Evolutionary conservation across 2,888 invertebrate genomes (phyloP).

Genomic region (Ochlodes sylvanus): DNA sequence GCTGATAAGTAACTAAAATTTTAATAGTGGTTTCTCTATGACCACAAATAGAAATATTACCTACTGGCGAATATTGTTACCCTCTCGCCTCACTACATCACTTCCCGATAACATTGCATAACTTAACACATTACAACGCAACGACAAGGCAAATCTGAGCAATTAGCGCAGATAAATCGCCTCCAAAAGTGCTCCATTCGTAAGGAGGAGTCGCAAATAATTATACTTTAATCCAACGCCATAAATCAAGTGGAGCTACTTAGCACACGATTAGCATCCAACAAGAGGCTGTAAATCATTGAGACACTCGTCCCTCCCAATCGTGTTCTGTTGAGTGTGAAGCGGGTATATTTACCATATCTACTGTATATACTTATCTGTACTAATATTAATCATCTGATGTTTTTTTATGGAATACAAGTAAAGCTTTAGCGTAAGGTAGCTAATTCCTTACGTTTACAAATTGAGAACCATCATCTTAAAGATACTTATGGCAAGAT

Average conservation of each 20-base stretch:
- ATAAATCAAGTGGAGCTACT: constrained; percentile 56
- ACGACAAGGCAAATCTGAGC: constrained; percentile 18
- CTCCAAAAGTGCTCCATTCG: constrained; percentile 21
- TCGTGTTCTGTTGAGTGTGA: constrained; percentile 43
- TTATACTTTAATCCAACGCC: constrained; percentile 59
- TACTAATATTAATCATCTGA: too few relatives aligned
- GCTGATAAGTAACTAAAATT: too few relatives aligned
- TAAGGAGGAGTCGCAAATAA: constrained; percentile 51
- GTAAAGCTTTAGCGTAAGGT: too few relatives aligned
- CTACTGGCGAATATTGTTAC: too few relatives aligned
- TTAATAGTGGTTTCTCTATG: too few relatives aligned
- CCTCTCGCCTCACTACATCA: too few relatives aligned
- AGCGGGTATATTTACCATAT: constrained; percentile 5
- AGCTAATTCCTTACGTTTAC: too few relatives aligned
- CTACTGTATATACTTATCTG: neutral
- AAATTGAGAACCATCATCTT: too few relatives aligned
- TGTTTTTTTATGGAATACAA: too few relatives aligned
- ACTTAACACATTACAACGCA: neutral
- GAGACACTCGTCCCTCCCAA: constrained; percentile 52
- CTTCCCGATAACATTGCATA: too few relatives aligned
- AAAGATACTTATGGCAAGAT: too few relatives aligned
- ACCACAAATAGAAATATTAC: too few relatives aligned
- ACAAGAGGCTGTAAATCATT: constrained; percentile 72
- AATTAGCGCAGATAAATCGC: constrained; percentile 35
- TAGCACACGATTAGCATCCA: constrained; percentile 77